phyloP scores from a whole-genome alignment of 2,888 invertebrate species.

The Andrena hattorfiana region DNA sequence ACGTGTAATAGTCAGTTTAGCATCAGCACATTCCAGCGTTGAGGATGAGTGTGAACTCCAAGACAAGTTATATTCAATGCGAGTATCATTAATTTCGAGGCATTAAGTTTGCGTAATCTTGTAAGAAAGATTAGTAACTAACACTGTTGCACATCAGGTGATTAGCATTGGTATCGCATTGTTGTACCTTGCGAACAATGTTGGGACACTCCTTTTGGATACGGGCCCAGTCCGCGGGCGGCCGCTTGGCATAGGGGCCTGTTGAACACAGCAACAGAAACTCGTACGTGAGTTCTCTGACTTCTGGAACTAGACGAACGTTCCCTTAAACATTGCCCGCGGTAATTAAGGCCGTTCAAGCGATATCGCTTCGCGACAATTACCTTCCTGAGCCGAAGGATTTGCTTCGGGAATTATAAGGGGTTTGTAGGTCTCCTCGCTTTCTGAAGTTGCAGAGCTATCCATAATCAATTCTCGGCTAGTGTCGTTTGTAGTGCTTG shows the following conservation, averaged over 20 bases:
- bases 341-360: background rate
- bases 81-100: constrained; percentile 34
- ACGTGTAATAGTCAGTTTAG: constrained; percentile 22
- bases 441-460: constrained; percentile 79
- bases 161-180: constrained; percentile 75
- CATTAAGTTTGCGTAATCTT: constrained; percentile 43
- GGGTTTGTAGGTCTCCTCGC: constrained; percentile 80
- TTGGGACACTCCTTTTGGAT: constrained; percentile 86
- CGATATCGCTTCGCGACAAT: background rate
- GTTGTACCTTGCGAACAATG: constrained; percentile 86
- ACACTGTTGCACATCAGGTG: constrained; percentile 63
- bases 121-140: constrained; percentile 53
- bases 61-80: constrained; percentile 28
- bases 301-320: constrained; percentile 70
- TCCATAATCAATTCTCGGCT: constrained; percentile 78
- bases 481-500: constrained; percentile 65
- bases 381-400: constrained; percentile 71
- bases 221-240: constrained; percentile 86
- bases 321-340: background rate
- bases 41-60: constrained; percentile 28
- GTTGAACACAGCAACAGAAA: constrained; percentile 86
- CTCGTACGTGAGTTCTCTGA: constrained; percentile 84
- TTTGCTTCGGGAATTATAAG: constrained; percentile 71
- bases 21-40: constrained; percentile 18
- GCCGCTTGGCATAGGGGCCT: constrained; percentile 86